Conservation (phyloP, 1,140 invertebrate genomes). For the Drosophila guanche region DNA sequence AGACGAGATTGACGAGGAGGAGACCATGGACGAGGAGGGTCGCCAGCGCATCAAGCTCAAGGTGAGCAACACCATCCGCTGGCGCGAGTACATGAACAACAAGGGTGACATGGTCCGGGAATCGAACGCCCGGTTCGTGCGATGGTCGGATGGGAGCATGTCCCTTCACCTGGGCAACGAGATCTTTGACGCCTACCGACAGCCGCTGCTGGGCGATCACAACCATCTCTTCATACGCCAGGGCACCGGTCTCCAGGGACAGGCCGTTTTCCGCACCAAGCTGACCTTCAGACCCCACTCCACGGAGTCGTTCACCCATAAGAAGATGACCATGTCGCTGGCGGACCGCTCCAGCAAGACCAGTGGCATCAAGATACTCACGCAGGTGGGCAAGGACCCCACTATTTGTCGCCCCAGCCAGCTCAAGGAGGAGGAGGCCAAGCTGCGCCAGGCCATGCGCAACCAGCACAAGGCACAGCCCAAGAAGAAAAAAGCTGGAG, state of each 20-base stretch:
- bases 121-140: conserved; percentile 97
- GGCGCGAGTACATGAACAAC: conserved; percentile 94
- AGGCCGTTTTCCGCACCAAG: conserved; percentile 98
- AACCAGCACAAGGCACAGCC: conserved; percentile 85
- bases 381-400: conserved; percentile 96
- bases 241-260: conserved; percentile 98
- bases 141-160: conserved; percentile 99
- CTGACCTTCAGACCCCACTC: conserved; percentile 98
- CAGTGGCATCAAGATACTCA: conserved; percentile 97
- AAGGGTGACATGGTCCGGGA: conserved; percentile 93
- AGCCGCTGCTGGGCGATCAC: conserved; percentile 94
- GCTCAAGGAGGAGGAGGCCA: conserved; percentile 97
- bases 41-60: conserved; percentile 95
- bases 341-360: conserved; percentile 98
- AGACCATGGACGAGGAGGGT: conserved; percentile 98
- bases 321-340: conserved; percentile 98
- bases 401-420: conserved; percentile 95
- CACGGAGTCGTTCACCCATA: conserved; percentile 98
- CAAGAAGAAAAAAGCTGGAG: conserved; percentile 87
- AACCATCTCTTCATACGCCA: conserved; percentile 98
- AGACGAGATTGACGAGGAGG: conserved; percentile 99
- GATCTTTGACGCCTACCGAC: conserved; percentile 98
- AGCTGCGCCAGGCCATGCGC: conserved; percentile 92
- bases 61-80: conserved; percentile 99
- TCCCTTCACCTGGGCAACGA: conserved; percentile 98